These are phyloP conservation scores for Helicoverpa assulta DNA, from an alignment of 2,888 invertebrate genomes.

Conservation along the genomic window DNA sequence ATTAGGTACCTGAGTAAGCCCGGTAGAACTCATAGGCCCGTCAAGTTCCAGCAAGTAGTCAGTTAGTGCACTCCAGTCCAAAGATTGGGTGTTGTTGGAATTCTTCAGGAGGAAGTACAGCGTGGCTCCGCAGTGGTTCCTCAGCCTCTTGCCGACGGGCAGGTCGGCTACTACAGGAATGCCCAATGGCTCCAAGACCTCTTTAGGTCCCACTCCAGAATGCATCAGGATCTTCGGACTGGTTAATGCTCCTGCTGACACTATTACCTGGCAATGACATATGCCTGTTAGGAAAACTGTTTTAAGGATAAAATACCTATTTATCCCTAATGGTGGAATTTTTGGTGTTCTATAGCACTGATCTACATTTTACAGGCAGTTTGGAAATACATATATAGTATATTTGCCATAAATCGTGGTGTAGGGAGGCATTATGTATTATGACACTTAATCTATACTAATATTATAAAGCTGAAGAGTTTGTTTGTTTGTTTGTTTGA, in stretches of 20 bases:
- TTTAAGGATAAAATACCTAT: too few relatives aligned
- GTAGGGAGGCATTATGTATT: too few relatives aligned
- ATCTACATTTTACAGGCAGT: too few relatives aligned
- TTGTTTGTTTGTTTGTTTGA: too few relatives aligned
- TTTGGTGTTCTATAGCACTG: too few relatives aligned
- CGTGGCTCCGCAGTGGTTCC: slow-evolving; percentile 91
- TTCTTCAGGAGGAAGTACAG: slow-evolving; percentile 85
- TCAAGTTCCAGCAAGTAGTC: slow-evolving; percentile 88
- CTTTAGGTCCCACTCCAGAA: slow-evolving; percentile 91
- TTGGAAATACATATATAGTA: too few relatives aligned
- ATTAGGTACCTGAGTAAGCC: slow-evolving; percentile 89
- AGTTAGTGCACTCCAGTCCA: slow-evolving; percentile 90
- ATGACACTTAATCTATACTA: too few relatives aligned
- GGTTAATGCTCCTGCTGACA: slow-evolving; percentile 91
- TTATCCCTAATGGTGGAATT: too few relatives aligned
- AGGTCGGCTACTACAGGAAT: slow-evolving; percentile 90
- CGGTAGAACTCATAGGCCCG: slow-evolving; percentile 91
- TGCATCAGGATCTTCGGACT: slow-evolving; percentile 91
- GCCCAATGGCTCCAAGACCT: slow-evolving; percentile 84
- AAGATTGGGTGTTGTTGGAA: slow-evolving; percentile 82
- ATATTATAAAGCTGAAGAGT: too few relatives aligned
- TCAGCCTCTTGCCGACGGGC: slow-evolving; percentile 91
- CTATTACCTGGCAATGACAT: slow-evolving; percentile 81
- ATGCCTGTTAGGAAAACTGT: too few relatives aligned
- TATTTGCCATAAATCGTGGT: too few relatives aligned